These are phyloP conservation scores for Conchocele bisecta DNA, from an alignment of 2,888 invertebrate species.

Conservation along the genomic window DNA sequence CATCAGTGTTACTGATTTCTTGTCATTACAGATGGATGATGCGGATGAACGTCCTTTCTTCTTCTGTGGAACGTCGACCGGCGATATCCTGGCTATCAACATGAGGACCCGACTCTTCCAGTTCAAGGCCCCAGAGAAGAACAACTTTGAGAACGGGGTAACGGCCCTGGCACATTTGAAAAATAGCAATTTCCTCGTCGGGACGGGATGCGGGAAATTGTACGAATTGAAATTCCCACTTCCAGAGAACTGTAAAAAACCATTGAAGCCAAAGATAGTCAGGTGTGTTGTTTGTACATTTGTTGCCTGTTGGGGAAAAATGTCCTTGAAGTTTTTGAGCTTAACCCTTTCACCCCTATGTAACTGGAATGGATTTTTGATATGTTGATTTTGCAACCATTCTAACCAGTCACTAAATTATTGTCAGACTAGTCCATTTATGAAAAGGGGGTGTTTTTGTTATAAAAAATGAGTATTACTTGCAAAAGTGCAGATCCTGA, in stretches of 20 bases:
- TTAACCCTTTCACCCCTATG: too few species aligned
- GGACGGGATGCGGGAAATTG: constrained; percentile 91
- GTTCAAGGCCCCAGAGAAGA: constrained; percentile 76
- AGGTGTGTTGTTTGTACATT: constrained; percentile 31
- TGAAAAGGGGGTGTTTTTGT: too few species aligned
- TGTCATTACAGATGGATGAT: constrained; percentile 81
- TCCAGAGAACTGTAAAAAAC: constrained; percentile 25
- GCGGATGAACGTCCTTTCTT: constrained; percentile 88
- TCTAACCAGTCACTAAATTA: too few species aligned
- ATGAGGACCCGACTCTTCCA: constrained; percentile 77
- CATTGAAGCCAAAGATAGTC: constrained; percentile 34
- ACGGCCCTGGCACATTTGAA: constrained; percentile 80
- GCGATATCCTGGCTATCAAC: constrained; percentile 86
- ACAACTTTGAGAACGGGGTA: constrained; percentile 78
- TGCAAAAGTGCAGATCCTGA: too few species aligned
- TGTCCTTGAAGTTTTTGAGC: too few species aligned
- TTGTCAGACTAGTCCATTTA: too few species aligned
- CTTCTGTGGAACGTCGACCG: constrained; percentile 93
- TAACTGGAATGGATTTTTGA: too few species aligned
- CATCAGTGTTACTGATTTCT: background rate
- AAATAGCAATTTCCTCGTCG: constrained; percentile 86
- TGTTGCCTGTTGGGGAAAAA: too few species aligned
- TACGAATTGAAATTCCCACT: constrained; percentile 52
- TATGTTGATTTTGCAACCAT: too few species aligned
- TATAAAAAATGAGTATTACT: too few species aligned